Evolutionary conservation across 2,113 vertebrate species (phyloP).

Genomic region (Rhineura floridana): DNA sequence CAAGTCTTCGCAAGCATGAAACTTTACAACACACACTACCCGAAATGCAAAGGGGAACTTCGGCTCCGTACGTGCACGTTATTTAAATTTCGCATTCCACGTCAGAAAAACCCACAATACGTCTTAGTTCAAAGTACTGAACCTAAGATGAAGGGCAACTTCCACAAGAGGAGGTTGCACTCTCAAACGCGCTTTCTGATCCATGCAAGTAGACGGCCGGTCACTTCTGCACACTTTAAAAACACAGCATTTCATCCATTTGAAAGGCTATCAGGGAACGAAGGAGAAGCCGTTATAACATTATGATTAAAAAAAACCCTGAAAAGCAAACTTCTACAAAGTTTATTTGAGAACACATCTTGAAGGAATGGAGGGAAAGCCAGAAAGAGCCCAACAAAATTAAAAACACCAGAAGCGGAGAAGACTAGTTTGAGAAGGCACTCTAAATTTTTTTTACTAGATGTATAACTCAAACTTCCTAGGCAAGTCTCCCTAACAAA

Average conservation of each 20-base stretch:
- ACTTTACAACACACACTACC: not conserved
- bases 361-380: not conserved
- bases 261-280: not conserved
- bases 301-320: too few relatives aligned
- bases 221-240: not conserved
- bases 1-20: slow-evolving; percentile 31
- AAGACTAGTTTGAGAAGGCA: not conserved
- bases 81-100: not conserved
- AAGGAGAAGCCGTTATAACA: not conserved
- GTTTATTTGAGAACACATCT: not conserved
- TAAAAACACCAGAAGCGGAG: not conserved
- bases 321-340: not conserved
- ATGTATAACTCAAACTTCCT: not conserved
- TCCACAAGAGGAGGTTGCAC: too few relatives aligned
- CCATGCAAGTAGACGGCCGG: not conserved
- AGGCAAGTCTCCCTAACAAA: not conserved
- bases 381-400: not conserved
- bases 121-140: not conserved
- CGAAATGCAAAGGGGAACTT: not conserved
- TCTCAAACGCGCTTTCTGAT: not conserved
- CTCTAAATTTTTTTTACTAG: not conserved
- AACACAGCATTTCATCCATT: too few relatives aligned
- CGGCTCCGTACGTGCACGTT: not conserved
- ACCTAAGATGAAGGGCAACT: not conserved
- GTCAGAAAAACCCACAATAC: not conserved